A percentile compares a stretch with the other conserved stretches of the same genome.
Evolutionary conservation across 1,140 invertebrate species (phyloP).

Genomic region (Drusus annulatus): DNA sequence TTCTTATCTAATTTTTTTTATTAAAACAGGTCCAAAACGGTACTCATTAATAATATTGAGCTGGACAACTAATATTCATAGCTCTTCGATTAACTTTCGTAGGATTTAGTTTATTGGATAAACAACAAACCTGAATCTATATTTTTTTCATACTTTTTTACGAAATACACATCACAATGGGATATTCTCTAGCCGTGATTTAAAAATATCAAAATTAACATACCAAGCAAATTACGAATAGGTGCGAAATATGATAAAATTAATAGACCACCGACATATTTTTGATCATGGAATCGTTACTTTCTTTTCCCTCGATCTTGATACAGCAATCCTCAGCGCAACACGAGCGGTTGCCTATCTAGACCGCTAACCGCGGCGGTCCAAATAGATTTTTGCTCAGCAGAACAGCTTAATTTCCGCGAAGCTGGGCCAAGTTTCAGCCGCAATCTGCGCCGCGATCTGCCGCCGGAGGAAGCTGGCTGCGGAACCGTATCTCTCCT

Average conservation of each 20-base stretch:
- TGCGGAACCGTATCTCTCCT: not conserved
- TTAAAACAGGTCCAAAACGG: not conserved
- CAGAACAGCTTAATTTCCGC: slow-evolving; percentile 15
- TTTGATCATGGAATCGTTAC: no score
- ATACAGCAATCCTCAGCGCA: no score
- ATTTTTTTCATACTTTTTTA: no score
- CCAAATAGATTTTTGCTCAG: not conserved
- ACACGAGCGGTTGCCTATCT: no score
- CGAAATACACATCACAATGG: no score
- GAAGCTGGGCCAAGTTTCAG: slow-evolving; percentile 3
- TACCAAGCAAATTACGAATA: no score
- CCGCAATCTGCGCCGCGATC: slow-evolving; percentile 21
- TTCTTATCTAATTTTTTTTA: no score
- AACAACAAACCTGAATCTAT: not conserved
- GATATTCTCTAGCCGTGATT: no score
- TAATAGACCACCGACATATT: no score
- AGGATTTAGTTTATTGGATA: not conserved
- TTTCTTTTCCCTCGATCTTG: no score
- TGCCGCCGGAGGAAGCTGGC: slow-evolving; percentile 23
- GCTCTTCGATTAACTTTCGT: not conserved
- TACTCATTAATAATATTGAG: slow-evolving; percentile 1
- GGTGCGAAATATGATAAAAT: no score
- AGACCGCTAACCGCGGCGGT: not conserved
- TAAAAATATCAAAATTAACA: no score
- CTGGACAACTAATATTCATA: slow-evolving; percentile 18